These are phyloP conservation scores for Heliconius erato DNA, from an alignment of 2,888 invertebrate genomes.

Conservation along the genomic window DNA sequence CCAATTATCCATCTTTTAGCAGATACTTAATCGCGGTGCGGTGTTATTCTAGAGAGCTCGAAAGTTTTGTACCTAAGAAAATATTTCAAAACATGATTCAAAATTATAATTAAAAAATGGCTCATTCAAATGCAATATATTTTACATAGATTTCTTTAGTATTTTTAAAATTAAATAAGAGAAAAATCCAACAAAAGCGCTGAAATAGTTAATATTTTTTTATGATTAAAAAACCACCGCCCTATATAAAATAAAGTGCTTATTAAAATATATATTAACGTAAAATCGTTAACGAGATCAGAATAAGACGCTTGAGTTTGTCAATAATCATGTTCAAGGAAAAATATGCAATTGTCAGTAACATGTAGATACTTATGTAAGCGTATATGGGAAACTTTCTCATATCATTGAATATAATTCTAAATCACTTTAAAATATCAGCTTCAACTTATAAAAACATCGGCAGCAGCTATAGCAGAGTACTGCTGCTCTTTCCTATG, in stretches of 20 bases:
- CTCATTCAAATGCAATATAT: too few species aligned
- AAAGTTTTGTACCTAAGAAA: background rate
- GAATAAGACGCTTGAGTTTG: constrained; percentile 33
- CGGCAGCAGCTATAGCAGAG: too few species aligned
- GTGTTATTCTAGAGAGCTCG: constrained; percentile 4
- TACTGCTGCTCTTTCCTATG: too few species aligned
- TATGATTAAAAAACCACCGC: background rate
- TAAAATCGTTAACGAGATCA: background rate
- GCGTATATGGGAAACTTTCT: background rate
- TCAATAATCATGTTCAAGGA: constrained; percentile 12
- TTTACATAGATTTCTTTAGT: too few species aligned
- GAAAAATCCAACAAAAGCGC: too few species aligned
- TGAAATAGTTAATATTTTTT: background rate
- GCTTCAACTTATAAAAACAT: too few species aligned
- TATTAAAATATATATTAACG: background rate
- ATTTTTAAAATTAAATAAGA: too few species aligned
- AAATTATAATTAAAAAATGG: too few species aligned
- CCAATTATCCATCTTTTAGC: background rate
- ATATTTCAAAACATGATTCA: too few species aligned
- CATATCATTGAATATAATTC: background rate
- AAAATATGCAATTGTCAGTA: background rate
- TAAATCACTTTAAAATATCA: too few species aligned
- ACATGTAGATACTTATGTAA: too few species aligned
- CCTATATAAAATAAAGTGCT: background rate
- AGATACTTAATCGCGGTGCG: background rate